Conservation (phyloP, 2,888 invertebrate species). For the Panopea generosa region DNA sequence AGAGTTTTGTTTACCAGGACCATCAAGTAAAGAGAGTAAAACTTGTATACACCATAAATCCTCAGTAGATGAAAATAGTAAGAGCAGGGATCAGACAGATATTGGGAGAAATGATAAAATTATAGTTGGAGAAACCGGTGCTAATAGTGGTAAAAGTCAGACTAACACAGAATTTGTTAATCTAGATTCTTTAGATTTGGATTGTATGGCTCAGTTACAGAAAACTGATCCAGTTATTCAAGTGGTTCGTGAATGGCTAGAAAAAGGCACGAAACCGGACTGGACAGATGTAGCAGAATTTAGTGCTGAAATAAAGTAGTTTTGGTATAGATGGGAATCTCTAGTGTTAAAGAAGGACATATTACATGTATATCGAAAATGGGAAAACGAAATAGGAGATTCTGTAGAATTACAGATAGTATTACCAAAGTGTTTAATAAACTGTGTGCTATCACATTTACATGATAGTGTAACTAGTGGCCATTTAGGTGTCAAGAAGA, state of each 20-base stretch:
- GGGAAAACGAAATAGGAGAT: constrained; percentile 6
- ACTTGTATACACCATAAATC: no score
- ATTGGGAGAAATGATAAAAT: background rate
- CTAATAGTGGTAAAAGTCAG: background rate
- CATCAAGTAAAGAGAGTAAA: no score
- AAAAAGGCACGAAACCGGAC: constrained; percentile 15
- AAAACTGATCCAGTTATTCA: background rate
- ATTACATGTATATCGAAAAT: constrained; percentile 26
- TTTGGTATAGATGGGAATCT: constrained; percentile 46
- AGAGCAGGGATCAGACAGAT: background rate
- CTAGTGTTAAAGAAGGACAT: constrained; percentile 25
- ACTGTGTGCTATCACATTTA: constrained; percentile 7
- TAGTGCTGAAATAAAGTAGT: constrained; percentile 28
- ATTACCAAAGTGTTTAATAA: constrained; percentile 7
- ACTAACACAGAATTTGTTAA: background rate
- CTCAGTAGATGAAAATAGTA: background rate
- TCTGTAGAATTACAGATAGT: constrained; percentile 4
- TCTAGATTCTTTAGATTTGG: background rate
- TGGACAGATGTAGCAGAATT: constrained; percentile 27
- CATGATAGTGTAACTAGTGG: constrained; percentile 17
- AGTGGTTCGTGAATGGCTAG: constrained; percentile 16
- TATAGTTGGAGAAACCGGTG: background rate
- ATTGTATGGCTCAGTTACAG: background rate
- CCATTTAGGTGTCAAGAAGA: constrained; percentile 35
- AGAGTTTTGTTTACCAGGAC: no score